phyloP scores from a whole-genome alignment of 2,888 invertebrate genomes.

The Gnatocerus cornutus region DNA sequence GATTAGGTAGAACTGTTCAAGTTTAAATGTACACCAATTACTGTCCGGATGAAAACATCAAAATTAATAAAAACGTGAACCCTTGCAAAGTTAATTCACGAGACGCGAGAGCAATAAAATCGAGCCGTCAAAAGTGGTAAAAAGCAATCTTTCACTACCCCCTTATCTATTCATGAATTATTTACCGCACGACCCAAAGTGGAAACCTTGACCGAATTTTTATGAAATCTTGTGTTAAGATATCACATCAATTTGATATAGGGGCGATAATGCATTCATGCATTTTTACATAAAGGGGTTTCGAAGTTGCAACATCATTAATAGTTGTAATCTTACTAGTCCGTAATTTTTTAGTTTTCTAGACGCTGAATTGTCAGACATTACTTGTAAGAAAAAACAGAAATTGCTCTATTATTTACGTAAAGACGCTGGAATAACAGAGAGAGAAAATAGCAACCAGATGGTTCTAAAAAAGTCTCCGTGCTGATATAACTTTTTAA shows the following conservation, averaged over 20 bases:
- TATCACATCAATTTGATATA: conserved; percentile 12
- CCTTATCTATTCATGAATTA: conserved; percentile 41
- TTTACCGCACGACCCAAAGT: conserved; percentile 27
- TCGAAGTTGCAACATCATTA: too few species aligned
- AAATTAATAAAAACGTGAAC: conserved; percentile 23
- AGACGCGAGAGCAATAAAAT: conserved; percentile 19
- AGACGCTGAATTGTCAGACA: too few species aligned
- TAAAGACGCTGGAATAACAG: too few species aligned
- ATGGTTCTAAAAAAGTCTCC: too few species aligned
- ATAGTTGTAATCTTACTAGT: too few species aligned
- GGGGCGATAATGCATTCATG: neutral
- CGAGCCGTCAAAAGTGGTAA: conserved; percentile 37
- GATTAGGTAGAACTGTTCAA: neutral
- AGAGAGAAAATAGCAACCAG: too few species aligned
- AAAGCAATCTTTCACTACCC: conserved; percentile 40
- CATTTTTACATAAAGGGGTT: neutral
- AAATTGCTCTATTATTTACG: too few species aligned
- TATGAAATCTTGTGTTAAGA: conserved; percentile 11
- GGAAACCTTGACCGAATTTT: conserved; percentile 34
- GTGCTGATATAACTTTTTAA: too few species aligned
- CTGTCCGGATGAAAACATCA: conserved; percentile 29
- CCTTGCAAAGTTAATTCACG: neutral
- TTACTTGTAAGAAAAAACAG: too few species aligned
- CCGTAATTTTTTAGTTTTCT: too few species aligned
- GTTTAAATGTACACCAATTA: conserved; percentile 27